These are phyloP conservation scores for Diplogasteroides magnus DNA, from an alignment of 1,140 invertebrate genomes.

Conservation along the genomic window DNA sequence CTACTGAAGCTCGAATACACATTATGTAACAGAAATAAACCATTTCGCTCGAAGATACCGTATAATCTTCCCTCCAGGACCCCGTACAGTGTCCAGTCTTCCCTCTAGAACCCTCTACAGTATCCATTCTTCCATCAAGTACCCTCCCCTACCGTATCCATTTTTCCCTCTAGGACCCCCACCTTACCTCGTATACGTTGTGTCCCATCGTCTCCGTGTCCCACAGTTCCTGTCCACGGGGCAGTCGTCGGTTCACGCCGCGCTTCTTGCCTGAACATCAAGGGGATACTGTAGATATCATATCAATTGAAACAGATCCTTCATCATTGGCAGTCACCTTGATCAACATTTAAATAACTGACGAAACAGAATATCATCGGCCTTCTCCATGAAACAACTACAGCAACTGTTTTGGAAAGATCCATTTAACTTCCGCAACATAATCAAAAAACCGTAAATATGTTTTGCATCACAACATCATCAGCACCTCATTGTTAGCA, in stretches of 20 bases:
- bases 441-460: too few species aligned
- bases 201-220: conserved; percentile 51
- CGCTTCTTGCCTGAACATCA: conserved; percentile 36
- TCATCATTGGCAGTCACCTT: too few species aligned
- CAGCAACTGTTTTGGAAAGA: too few species aligned
- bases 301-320: too few species aligned
- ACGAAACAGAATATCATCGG: too few species aligned
- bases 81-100: not conserved
- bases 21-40: too few species aligned
- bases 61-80: not conserved
- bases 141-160: not conserved
- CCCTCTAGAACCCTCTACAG: not conserved
- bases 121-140: not conserved
- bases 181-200: conserved; percentile 46
- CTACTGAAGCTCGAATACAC: not conserved
- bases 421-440: too few species aligned
- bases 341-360: too few species aligned
- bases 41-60: not conserved
- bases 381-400: too few species aligned
- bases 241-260: conserved; percentile 42
- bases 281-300: too few species aligned
- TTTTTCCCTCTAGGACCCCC: not conserved
- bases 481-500: too few species aligned
- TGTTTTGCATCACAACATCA: too few species aligned
- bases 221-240: conserved; percentile 45